Evolutionary conservation across 2,113 vertebrate genomes (phyloP), one percentile per base, ranked within the genome.

Genomic region (Hypocryptadius cinnamomeus): DNA sequence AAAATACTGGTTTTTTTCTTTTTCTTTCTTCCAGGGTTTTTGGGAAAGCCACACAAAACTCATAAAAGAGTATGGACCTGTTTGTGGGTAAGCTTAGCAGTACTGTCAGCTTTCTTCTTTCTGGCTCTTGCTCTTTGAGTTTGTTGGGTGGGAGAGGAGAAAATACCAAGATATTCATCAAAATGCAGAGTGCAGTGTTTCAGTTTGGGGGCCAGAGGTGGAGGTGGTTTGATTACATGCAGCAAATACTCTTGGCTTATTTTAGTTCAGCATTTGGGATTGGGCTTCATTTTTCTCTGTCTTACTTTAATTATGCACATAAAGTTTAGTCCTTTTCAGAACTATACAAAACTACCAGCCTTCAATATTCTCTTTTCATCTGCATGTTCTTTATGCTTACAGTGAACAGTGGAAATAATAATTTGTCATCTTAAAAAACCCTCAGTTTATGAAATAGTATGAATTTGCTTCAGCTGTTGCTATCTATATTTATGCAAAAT

Each of bases 81-180:
- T 98, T 91, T 98, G 98, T 95, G 98, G 98, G 98, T 98, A 96
- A 98, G 98, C 60, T 64, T 64, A 87, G 40, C 25, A 45, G 28
- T 74, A 47, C 50, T 35, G 27, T 82, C 68, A 64, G 19, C 50
- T 91, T 78, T 78, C 14, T 91, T 70, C 30, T 82, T 71, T 71
- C 33, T 79, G 54, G 10, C 16, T 68, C 11, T 85, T 90, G 33
- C 25, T 85, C 23, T 72, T 82, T 47, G 42, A 30, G 16, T 78
- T 94, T 88, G 18, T 74, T 85, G 35, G 11, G 24, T 9, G n/a
- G 33, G 51, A 92, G 54, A 69, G 47, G 35, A 70, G 25, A 70
- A 88, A 77, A 70, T 63, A 11, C 11, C n/a, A 50, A 40, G 42
- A 30, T 50, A 22, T 50, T 79, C 6, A 51, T 87, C 44, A 59